phyloP scores from a whole-genome alignment of 2,797 vertebrate species.

The Chiroxiphia lanceolata region DNA sequence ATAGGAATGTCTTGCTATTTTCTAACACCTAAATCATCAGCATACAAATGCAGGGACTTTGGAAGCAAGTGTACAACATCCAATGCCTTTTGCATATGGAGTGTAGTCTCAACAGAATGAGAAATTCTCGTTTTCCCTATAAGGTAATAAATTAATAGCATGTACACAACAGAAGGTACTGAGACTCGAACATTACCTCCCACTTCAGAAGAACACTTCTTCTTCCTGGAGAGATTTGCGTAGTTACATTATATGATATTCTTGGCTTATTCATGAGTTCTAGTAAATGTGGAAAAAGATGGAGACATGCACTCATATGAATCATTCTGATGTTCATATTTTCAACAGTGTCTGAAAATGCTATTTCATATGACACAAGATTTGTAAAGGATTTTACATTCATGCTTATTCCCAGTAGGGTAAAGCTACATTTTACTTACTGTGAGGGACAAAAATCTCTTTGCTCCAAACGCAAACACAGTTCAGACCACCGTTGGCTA shows the following conservation, averaged over 20 bases:
- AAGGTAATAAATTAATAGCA: not conserved
- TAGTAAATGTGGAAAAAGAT: conserved; percentile 45
- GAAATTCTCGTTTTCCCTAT: not conserved
- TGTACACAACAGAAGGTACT: not conserved
- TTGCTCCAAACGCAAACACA: conserved; percentile 65
- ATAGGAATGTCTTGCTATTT: not conserved
- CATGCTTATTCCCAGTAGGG: not conserved
- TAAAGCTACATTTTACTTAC: conserved; percentile 47
- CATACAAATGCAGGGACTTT: not conserved
- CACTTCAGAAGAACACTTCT: conserved; percentile 76
- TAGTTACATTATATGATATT: conserved; percentile 45
- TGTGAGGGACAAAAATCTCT: conserved; percentile 59
- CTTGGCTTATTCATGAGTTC: conserved; percentile 75
- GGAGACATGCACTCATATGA: not conserved
- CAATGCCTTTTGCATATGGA: not conserved
- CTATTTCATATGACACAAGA: not conserved
- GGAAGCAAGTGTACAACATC: not conserved
- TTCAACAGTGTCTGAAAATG: not conserved
- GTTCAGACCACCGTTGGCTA: not conserved
- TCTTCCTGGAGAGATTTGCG: conserved; percentile 48
- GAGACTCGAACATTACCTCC: conserved; percentile 73
- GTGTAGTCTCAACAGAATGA: not conserved
- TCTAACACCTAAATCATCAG: not conserved
- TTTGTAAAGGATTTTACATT: not conserved
- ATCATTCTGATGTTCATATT: not conserved